Conservation (phyloP, 2,797 vertebrate genomes). For the Aldrovandia affinis region DNA sequence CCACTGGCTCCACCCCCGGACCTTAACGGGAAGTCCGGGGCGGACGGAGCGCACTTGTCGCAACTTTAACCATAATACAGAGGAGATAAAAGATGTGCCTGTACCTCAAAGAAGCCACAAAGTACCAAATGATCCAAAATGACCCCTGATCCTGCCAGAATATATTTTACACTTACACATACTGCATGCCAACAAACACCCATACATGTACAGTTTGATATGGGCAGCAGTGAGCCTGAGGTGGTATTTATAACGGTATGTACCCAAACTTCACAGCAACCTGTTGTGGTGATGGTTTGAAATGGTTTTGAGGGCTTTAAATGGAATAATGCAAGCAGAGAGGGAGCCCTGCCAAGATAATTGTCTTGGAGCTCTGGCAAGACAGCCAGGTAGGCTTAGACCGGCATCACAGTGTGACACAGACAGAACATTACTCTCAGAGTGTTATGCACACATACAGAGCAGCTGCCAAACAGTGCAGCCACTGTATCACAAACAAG, state of each 20-base stretch:
- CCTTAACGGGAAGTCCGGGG: too few relatives aligned
- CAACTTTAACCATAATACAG: too few relatives aligned
- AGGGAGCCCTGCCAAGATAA: conserved; percentile 26
- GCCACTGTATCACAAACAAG: not conserved
- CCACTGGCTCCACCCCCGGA: too few relatives aligned
- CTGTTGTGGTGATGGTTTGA: not conserved
- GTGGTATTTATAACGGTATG: not conserved
- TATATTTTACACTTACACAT: not conserved
- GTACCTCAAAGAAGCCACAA: too few relatives aligned
- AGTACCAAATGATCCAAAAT: too few relatives aligned
- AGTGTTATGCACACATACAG: not conserved
- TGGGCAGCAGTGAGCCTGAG: not conserved
- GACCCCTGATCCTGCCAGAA: too few relatives aligned
- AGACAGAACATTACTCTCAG: conserved; percentile 2
- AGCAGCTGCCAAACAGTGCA: not conserved
- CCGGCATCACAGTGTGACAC: conserved; percentile 9
- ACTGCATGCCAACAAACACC: not conserved
- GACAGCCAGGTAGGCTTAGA: conserved; percentile 1
- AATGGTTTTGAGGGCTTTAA: conserved; percentile 6
- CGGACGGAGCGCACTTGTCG: too few relatives aligned
- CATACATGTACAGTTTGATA: not conserved
- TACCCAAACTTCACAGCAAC: not conserved
- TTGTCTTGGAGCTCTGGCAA: conserved; percentile 23
- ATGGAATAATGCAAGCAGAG: not conserved
- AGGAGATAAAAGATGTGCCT: too few relatives aligned